A percentile compares a stretch with the other conserved stretches of the same genome.
Evolutionary conservation across 2,888 invertebrate species (phyloP).

Genomic region (Tuta absoluta): DNA sequence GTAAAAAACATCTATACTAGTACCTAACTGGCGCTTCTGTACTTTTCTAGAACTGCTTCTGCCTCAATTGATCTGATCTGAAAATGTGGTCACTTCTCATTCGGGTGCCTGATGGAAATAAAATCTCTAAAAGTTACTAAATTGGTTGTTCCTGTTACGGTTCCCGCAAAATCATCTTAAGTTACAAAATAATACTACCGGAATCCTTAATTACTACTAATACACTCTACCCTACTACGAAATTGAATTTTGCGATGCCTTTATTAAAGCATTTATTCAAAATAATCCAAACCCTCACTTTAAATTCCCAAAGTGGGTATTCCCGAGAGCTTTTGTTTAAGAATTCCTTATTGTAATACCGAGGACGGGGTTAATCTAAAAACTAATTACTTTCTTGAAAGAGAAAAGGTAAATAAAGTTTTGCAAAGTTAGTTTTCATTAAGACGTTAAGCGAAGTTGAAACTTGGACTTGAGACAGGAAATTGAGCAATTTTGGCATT

Average conservation of each 20-base stretch:
- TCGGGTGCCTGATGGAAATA: no score
- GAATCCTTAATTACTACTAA: not conserved
- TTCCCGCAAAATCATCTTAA: no score
- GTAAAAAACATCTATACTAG: no score
- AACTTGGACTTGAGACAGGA: slow-evolving; percentile 60
- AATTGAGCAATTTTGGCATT: slow-evolving; percentile 70
- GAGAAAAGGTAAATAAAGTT: slow-evolving; percentile 62
- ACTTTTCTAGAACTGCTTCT: no score
- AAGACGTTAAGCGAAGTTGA: slow-evolving; percentile 65
- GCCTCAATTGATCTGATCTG: no score
- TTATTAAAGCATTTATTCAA: slow-evolving; percentile 27
- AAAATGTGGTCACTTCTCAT: no score
- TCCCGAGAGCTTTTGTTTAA: slow-evolving; percentile 20
- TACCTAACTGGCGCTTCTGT: no score
- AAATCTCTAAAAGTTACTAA: no score
- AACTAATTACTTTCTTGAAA: slow-evolving; percentile 63
- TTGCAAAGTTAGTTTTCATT: slow-evolving; percentile 66
- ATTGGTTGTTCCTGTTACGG: no score
- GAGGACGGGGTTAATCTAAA: slow-evolving; percentile 50
- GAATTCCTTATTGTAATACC: slow-evolving; percentile 25
- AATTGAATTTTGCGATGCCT: slow-evolving; percentile 41
- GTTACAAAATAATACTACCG: no score
- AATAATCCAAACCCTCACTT: slow-evolving; percentile 10
- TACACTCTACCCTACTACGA: not conserved
- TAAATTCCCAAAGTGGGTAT: slow-evolving; percentile 19